Evolutionary conservation across 2,113 vertebrate genomes (phyloP), one percentile per base, ranked within the genome.

Genomic region (Oryzias woworae): DNA sequence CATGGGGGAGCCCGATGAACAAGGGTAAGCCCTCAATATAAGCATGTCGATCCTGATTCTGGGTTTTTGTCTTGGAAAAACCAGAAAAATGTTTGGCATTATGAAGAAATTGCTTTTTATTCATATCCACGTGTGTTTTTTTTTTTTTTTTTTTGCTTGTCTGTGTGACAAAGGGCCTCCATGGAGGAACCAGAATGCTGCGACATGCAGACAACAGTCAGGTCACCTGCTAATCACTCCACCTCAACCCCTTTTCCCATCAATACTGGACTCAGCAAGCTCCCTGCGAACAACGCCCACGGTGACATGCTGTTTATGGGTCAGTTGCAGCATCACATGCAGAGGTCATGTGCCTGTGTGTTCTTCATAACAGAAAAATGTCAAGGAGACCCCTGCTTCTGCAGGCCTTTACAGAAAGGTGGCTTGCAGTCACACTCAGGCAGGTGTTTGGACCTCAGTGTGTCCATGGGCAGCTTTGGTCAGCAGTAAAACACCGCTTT

Each of bases 1-100:
- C 47, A 65, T 85, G 84, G 80, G 84, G 46, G 17, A 80, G 15
- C 81, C 67, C 70, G 80, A 85, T 77, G 72, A 89, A 54, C 82
- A 84, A 63, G 75, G 59, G 80, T 88, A 62, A 79, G 72, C 1
- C 26, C 26, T 4, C 7, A 28, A 28, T 28, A 4, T 28, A 5
- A 7, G 5, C 42, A 3, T 43, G 14, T 46, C 13, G 1, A 72
- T 42, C 54, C 18, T 6, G 18, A 53, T 52, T 53, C 12, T 41
- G 3, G 66, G 51, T 16, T 13, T 58, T 42, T 64, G n/a, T 16
- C n/a, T 31, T 36, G 57, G 14, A n/a, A 36, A 36, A 3, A 46
- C 20, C 2, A 13, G n/a, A 16, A 14, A 4, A 26, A 47, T 13
- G 1, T 26, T 15, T 18, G 10, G 3, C 46, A 18, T 36, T 10